These are phyloP conservation scores for Tetanocera ferruginea DNA, from an alignment of 2,888 invertebrate species.

Conservation along the genomic window DNA sequence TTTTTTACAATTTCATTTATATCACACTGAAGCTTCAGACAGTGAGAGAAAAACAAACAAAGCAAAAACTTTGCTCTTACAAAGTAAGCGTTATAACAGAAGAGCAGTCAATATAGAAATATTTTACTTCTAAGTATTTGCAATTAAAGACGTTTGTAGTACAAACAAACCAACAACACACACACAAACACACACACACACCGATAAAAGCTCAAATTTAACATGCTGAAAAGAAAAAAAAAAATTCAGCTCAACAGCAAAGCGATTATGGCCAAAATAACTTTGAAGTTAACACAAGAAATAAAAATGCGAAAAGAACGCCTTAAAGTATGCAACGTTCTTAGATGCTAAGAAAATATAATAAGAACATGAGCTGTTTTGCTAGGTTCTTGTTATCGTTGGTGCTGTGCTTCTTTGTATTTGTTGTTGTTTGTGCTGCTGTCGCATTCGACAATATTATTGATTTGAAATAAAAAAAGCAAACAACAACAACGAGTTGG, in stretches of 20 bases:
- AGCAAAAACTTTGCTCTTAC: background rate
- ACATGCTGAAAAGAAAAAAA: background rate
- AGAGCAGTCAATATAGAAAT: background rate
- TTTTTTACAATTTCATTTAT: slow-evolving; percentile 18
- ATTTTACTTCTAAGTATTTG: background rate
- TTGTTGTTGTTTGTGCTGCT: slow-evolving; percentile 8
- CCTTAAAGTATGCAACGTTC: slow-evolving; percentile 23
- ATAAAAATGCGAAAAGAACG: background rate
- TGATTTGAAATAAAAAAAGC: slow-evolving; percentile 42
- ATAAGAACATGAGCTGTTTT: slow-evolving; percentile 8
- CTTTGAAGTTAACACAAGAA: background rate
- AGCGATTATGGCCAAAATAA: background rate
- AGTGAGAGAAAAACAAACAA: background rate
- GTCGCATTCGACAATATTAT: slow-evolving; percentile 31
- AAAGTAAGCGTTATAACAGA: background rate
- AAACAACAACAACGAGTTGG: slow-evolving; percentile 47
- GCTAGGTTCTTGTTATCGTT: slow-evolving; percentile 32
- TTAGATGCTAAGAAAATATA: background rate
- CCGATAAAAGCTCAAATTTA: too few relatives aligned
- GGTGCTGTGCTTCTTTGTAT: slow-evolving; percentile 11
- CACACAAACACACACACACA: background rate
- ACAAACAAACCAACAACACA: background rate
- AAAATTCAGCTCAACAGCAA: background rate
- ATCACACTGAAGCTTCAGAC: background rate
- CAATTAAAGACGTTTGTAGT: slow-evolving; percentile 3